These are phyloP conservation scores for Piscicola geometra DNA, from an alignment of 2,888 invertebrate species.

Conservation along the genomic window DNA sequence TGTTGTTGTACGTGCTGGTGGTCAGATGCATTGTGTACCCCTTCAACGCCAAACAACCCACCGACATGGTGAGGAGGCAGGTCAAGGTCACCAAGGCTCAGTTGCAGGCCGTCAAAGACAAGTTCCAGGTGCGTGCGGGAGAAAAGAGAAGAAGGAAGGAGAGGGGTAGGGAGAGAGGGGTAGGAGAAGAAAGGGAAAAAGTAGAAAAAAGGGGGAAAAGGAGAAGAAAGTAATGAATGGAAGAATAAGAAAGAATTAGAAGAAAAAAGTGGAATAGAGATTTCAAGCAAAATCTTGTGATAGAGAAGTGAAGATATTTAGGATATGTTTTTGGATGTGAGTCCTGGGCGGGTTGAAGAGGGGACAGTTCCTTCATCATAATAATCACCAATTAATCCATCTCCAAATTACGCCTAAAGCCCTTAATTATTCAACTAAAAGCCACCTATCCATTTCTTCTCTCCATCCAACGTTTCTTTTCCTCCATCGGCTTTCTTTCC, in stretches of 20 bases:
- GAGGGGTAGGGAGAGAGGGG: not conserved
- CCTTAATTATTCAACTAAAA: too few relatives aligned
- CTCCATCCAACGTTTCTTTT: too few relatives aligned
- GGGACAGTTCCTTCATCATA: too few relatives aligned
- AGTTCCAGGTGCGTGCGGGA: slow-evolving; percentile 64
- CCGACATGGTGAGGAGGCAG: slow-evolving; percentile 91
- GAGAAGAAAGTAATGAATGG: not conserved
- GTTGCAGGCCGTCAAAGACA: slow-evolving; percentile 82
- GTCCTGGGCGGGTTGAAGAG: too few relatives aligned
- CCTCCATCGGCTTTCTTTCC: too few relatives aligned
- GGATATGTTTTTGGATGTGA: too few relatives aligned
- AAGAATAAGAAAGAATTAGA: not conserved
- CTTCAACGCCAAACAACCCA: slow-evolving; percentile 97
- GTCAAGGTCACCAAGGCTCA: slow-evolving; percentile 91
- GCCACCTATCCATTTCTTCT: too few relatives aligned
- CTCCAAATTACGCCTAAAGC: too few relatives aligned
- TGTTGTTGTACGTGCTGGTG: not conserved
- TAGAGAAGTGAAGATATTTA: too few relatives aligned
- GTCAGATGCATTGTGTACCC: slow-evolving; percentile 93
- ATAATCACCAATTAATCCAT: too few relatives aligned
- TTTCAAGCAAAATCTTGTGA: too few relatives aligned
- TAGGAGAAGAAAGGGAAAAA: not conserved
- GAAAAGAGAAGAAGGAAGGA: not conserved
- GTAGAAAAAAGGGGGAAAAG: not conserved
- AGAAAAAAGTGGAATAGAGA: too few relatives aligned